Evolutionary conservation across 2,113 vertebrate genomes (phyloP).

Genomic region (Xiphophorus couchianus): DNA sequence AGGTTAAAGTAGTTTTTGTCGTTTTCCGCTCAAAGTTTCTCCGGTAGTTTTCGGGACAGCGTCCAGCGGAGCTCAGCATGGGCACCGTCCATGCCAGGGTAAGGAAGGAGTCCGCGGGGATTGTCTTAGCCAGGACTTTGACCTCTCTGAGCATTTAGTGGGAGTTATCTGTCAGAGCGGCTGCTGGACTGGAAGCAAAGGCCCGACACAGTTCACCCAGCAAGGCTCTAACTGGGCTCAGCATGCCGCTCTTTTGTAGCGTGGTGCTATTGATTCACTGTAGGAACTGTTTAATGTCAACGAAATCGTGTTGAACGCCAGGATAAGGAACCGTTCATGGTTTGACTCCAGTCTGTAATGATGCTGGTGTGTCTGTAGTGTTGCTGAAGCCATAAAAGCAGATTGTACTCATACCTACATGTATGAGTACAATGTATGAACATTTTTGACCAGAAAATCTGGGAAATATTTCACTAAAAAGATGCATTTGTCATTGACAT

Average conservation of each 20-base stretch:
- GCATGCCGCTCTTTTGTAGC: neutral
- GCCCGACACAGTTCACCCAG: constrained; percentile 12
- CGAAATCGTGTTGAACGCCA: neutral
- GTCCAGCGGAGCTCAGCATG: constrained; percentile 76
- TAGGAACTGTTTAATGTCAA: neutral
- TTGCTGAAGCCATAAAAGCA: neutral
- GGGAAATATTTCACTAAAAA: no score
- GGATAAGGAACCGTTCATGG: neutral
- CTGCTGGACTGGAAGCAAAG: constrained; percentile 4
- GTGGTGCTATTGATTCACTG: neutral
- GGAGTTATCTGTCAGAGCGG: constrained; percentile 6
- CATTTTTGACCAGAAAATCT: no score
- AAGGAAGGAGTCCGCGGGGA: constrained; percentile 50
- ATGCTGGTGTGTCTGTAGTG: neutral
- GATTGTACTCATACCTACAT: no score
- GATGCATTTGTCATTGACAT: no score
- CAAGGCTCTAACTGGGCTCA: neutral
- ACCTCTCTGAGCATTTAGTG: constrained; percentile 60
- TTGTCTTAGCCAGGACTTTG: constrained; percentile 39
- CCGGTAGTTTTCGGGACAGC: constrained; percentile 7
- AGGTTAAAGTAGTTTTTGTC: constrained; percentile 27
- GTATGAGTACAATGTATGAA: no score
- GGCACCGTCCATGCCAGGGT: constrained; percentile 94
- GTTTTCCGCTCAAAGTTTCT: neutral
- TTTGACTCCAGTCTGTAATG: neutral